Evolutionary conservation across 2,888 invertebrate species (phyloP).

Genomic region (Deilephila porcellus): DNA sequence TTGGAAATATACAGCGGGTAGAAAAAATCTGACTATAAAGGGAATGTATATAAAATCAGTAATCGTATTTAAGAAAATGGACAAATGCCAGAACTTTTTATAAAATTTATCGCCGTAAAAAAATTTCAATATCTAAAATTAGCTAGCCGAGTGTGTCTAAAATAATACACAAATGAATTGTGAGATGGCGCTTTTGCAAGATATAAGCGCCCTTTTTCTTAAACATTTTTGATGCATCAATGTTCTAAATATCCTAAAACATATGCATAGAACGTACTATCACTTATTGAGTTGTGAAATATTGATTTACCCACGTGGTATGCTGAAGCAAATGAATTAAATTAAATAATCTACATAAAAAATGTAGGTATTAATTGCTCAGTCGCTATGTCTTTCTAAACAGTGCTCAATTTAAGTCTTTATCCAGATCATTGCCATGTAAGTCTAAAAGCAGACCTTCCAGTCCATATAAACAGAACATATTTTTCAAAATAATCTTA

Average conservation of each 20-base stretch:
- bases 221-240: too few species aligned
- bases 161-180: not conserved
- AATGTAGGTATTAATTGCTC: too few species aligned
- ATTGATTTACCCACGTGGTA: too few species aligned
- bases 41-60: not conserved
- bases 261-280: too few species aligned
- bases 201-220: not conserved
- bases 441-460: too few species aligned
- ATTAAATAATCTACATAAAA: too few species aligned
- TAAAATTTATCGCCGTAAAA: not conserved
- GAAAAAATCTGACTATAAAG: not conserved
- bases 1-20: not conserved
- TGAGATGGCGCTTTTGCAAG: not conserved
- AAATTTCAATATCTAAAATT: not conserved
- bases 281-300: too few species aligned
- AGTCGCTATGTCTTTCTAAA: too few species aligned
- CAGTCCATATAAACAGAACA: not conserved
- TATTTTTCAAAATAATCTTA: not conserved
- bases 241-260: too few species aligned
- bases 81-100: not conserved
- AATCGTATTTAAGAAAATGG: not conserved
- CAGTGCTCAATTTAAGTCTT: too few species aligned
- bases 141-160: constrained; percentile 3
- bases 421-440: too few species aligned
- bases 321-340: too few species aligned